A percentile compares a stretch with the other conserved stretches of the same genome.
phyloP scores from a whole-genome alignment of 2,888 invertebrate species.

The Yponomeuta evonymella region DNA sequence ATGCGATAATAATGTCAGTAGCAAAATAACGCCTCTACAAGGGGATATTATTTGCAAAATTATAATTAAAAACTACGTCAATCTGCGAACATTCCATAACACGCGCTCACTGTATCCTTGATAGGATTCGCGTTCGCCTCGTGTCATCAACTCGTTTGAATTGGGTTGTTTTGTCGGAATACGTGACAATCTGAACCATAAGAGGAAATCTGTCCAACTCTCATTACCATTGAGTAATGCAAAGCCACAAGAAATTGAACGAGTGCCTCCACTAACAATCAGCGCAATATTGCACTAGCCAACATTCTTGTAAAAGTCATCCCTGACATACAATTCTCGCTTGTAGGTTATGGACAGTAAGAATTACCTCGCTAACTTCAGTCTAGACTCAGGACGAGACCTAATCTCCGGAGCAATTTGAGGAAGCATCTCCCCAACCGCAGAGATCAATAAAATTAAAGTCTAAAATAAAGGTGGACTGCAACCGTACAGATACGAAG shows the following conservation, averaged over 20 bases:
- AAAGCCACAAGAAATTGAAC: constrained; percentile 20
- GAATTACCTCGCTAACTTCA: not conserved
- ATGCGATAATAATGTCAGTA: not conserved
- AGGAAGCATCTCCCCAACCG: constrained; percentile 10
- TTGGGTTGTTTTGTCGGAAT: not conserved
- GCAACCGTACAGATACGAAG: not conserved
- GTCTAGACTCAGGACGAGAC: not conserved
- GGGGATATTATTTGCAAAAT: not conserved
- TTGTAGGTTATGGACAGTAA: not conserved
- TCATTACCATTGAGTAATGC: not conserved
- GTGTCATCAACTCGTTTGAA: too few species aligned
- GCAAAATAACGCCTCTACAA: not conserved
- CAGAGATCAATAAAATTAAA: constrained; percentile 15
- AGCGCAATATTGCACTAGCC: not conserved
- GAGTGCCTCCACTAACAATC: constrained; percentile 15
- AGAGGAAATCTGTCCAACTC: not conserved
- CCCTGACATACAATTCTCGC: not conserved
- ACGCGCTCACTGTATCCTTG: not conserved
- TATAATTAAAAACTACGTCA: not conserved
- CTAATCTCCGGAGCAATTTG: constrained; percentile 3
- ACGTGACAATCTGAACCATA: not conserved
- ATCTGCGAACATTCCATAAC: not conserved
- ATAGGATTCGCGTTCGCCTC: too few species aligned
- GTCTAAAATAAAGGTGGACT: not conserved
- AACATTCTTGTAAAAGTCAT: not conserved